These are phyloP conservation scores for Agapetus fuscipes DNA, from an alignment of 2,888 invertebrate species.

Conservation along the genomic window DNA sequence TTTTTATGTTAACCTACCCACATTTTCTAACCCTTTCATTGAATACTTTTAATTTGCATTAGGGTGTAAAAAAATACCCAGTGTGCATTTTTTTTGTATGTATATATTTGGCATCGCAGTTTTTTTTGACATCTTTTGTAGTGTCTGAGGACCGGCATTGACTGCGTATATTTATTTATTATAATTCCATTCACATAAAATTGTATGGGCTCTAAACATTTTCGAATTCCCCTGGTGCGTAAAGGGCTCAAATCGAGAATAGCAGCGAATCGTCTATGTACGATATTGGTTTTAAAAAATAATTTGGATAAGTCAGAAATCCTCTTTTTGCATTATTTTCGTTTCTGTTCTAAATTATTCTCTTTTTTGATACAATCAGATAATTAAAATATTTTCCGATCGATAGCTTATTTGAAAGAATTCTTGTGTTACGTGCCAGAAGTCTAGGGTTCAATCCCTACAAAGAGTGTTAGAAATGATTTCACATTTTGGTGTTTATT, in stretches of 20 bases:
- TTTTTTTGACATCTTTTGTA: slow-evolving; percentile 10
- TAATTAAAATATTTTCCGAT: too few species aligned
- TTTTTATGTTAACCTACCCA: slow-evolving; percentile 20
- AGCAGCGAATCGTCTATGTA: slow-evolving; percentile 7
- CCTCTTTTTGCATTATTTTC: too few species aligned
- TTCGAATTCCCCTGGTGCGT: slow-evolving; percentile 16
- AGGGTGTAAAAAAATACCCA: slow-evolving; percentile 16
- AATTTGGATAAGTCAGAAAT: too few species aligned
- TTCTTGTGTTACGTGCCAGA: too few species aligned
- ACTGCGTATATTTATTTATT: slow-evolving; percentile 21
- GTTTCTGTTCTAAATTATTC: too few species aligned
- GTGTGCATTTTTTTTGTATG: neutral
- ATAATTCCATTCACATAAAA: slow-evolving; percentile 19
- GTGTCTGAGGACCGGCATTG: slow-evolving; percentile 12
- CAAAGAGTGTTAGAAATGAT: too few species aligned
- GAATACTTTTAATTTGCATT: slow-evolving; percentile 22
- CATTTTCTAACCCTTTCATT: slow-evolving; percentile 13
- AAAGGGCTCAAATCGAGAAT: slow-evolving; percentile 20
- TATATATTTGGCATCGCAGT: neutral
- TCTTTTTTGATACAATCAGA: too few species aligned
- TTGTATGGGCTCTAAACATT: slow-evolving; percentile 19
- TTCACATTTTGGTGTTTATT: too few species aligned
- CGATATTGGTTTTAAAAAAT: too few species aligned
- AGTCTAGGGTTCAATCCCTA: too few species aligned
- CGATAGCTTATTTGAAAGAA: too few species aligned